A percentile compares a stretch with the other conserved stretches of the same genome.
Evolutionary conservation across 37 sponge, comb jelly and placozoan genomes (phyloP).

Genomic region (Halichondria panicea): DNA sequence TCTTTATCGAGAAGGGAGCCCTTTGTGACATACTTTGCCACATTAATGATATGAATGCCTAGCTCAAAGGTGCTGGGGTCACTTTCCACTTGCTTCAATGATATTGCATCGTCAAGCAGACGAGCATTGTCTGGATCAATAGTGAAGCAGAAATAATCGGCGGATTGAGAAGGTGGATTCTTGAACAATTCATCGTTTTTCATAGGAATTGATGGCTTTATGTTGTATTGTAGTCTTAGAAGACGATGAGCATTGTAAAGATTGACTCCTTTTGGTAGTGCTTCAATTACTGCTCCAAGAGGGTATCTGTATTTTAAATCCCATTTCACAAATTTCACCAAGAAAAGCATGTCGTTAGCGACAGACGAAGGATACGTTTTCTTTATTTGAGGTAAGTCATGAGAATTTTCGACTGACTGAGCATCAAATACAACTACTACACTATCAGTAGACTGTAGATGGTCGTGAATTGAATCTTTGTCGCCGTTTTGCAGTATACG

Average conservation of each 20-base stretch:
- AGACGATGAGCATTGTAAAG: constrained; percentile 49
- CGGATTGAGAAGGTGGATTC: too few relatives aligned
- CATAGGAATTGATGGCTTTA: too few relatives aligned
- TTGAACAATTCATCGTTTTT: too few relatives aligned
- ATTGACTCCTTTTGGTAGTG: constrained; percentile 28
- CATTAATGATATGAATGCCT: constrained; percentile 63
- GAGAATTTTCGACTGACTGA: not conserved
- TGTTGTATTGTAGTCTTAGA: constrained; percentile 21
- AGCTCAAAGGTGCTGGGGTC: constrained; percentile 31
- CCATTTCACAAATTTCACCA: constrained; percentile 54
- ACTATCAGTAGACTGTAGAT: not conserved
- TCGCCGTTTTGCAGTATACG: constrained; percentile 21
- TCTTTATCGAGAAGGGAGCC: not conserved
- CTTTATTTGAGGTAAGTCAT: constrained; percentile 41
- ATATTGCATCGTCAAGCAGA: constrained; percentile 74
- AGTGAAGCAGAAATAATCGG: too few relatives aligned
- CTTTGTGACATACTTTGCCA: constrained; percentile 14
- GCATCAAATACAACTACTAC: constrained; percentile 55
- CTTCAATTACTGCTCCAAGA: constrained; percentile 51
- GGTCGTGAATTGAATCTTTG: not conserved
- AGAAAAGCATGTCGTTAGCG: constrained; percentile 55
- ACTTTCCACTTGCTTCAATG: not conserved
- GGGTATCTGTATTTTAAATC: constrained; percentile 27
- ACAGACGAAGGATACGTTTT: constrained; percentile 48
- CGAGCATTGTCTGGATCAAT: constrained; percentile 70